Evolutionary conservation across 2,888 invertebrate species (phyloP).

Genomic region (Ceriagrion tenellum): DNA sequence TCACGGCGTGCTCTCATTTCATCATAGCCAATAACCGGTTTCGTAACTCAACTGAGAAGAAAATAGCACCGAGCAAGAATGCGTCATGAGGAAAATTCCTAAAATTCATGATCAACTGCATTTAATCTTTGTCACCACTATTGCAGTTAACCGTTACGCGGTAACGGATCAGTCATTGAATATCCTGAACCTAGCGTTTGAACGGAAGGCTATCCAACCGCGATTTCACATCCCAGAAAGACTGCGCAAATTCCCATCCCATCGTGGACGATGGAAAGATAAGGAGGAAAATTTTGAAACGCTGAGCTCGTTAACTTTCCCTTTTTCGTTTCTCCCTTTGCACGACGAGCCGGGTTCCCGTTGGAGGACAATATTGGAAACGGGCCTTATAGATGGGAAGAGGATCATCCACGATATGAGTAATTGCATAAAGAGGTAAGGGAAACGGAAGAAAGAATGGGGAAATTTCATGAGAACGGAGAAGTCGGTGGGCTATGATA

Average conservation of each 20-base stretch:
- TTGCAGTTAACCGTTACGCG: not conserved
- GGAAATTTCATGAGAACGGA: constrained; percentile 5
- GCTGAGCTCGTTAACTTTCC: not conserved
- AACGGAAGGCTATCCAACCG: not conserved
- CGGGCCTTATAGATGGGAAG: not conserved
- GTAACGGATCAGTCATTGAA: not conserved
- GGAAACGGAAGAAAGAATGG: not conserved
- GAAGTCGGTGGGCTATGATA: not conserved
- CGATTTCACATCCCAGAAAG: not conserved
- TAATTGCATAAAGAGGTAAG: not conserved
- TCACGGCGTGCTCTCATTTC: not conserved
- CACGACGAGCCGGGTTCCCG: not conserved
- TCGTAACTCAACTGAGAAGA: not conserved
- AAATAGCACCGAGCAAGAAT: not conserved
- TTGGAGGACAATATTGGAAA: not conserved
- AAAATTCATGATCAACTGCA: not conserved
- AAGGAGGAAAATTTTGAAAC: not conserved
- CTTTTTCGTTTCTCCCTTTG: not conserved
- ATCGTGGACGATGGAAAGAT: not conserved
- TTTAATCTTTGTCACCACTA: not conserved
- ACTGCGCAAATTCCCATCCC: not conserved
- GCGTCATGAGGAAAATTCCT: not conserved
- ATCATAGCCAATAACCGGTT: not conserved
- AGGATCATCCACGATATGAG: not conserved
- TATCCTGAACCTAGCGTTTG: not conserved